phyloP scores from a whole-genome alignment of 2,797 vertebrate species.

The Hafferia zeledoni region DNA sequence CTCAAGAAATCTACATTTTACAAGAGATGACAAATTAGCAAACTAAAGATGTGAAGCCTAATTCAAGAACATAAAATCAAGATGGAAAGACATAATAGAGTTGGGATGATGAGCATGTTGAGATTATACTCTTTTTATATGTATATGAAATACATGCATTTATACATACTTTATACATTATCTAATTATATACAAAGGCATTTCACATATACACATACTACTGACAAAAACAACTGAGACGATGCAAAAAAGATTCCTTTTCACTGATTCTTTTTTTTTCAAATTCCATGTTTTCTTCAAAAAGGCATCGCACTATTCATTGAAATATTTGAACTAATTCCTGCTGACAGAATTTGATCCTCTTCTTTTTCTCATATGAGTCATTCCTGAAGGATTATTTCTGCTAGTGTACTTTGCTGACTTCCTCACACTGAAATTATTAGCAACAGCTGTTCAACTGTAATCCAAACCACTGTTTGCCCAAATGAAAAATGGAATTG shows the following conservation, averaged over 20 bases:
- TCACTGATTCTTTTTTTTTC: not conserved
- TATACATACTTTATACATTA: not conserved
- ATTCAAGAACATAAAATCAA: not conserved
- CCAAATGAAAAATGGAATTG: not conserved
- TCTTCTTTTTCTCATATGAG: not conserved
- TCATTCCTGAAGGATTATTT: not conserved
- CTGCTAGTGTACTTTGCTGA: not conserved
- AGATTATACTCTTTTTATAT: not conserved
- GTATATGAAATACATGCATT: not conserved
- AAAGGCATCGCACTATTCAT: not conserved
- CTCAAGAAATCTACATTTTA: not conserved
- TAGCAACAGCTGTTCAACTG: not conserved
- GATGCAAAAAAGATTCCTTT: not conserved
- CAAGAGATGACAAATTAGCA: not conserved
- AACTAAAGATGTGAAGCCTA: not conserved
- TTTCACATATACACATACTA: not conserved
- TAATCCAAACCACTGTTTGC: not conserved
- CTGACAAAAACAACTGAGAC: not conserved
- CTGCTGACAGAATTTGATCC: not conserved
- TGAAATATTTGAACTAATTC: not conserved
- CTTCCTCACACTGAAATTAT: not conserved
- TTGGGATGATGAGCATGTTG: not conserved
- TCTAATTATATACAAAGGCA: not conserved
- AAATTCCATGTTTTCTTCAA: not conserved
- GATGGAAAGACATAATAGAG: not conserved